phyloP scores from a whole-genome alignment of 2,888 invertebrate genomes.

The Pasiphila rectangulata region DNA sequence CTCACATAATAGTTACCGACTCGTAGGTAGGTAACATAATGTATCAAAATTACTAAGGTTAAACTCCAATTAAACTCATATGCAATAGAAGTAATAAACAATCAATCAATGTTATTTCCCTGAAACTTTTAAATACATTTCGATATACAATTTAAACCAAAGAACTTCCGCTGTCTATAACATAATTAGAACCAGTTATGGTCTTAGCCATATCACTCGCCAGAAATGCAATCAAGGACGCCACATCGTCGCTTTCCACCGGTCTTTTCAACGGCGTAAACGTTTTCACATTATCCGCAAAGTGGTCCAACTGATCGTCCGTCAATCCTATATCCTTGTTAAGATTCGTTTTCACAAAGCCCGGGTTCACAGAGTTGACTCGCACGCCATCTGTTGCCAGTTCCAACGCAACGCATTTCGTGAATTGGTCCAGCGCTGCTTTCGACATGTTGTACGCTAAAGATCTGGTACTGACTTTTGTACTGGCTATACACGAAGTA shows the following conservation, averaged over 20 bases:
- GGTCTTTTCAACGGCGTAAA: constrained; percentile 94
- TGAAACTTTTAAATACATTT: too few species aligned
- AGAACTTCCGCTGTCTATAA: constrained; percentile 62
- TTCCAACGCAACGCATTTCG: constrained; percentile 93
- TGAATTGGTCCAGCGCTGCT: constrained; percentile 95
- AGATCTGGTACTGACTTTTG: constrained; percentile 84
- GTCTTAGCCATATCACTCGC: constrained; percentile 92
- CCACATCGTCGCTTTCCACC: constrained; percentile 91
- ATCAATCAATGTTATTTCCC: too few species aligned
- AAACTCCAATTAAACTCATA: too few species aligned
- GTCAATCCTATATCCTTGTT: constrained; percentile 83
- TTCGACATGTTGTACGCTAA: constrained; percentile 95
- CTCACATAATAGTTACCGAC: too few species aligned
- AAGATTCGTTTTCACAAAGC: constrained; percentile 93
- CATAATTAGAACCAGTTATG: constrained; percentile 87
- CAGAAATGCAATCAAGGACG: constrained; percentile 91
- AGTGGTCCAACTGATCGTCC: constrained; percentile 87
- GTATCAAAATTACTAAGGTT: too few species aligned
- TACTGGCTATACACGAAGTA: constrained; percentile 92
- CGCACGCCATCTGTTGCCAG: constrained; percentile 89
- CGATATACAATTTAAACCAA: constrained; percentile 35
- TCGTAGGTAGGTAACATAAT: too few species aligned
- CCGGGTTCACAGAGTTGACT: constrained; percentile 96
- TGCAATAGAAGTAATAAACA: too few species aligned
- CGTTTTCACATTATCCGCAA: constrained; percentile 80